A percentile compares a stretch with the other conserved stretches of the same genome.
These are phyloP conservation scores for Andrena cerasifolii DNA, from an alignment of 1,140 invertebrate species.

Conservation along the genomic window DNA sequence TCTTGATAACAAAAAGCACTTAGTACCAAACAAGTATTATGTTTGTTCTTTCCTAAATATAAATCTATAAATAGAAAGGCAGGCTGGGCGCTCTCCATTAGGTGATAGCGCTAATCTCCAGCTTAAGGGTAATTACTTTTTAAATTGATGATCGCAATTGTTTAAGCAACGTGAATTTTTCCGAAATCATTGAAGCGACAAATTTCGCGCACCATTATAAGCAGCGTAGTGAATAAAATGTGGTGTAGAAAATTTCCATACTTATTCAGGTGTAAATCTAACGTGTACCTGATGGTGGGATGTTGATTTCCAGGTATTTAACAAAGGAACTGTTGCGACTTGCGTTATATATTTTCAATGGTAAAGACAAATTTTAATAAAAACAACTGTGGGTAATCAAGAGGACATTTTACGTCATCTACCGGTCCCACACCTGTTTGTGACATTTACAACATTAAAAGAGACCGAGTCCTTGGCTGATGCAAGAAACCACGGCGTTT, in stretches of 20 bases:
- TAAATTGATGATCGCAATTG: too few species aligned
- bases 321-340: neutral
- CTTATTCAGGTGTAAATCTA: neutral
- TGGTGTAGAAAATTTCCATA: neutral
- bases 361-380: conserved; percentile 44
- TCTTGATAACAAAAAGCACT: neutral
- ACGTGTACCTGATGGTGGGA: neutral
- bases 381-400: conserved; percentile 68
- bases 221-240: too few species aligned
- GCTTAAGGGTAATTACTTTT: neutral
- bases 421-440: conserved; percentile 77
- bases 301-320: neutral
- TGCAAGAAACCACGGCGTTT: conserved; percentile 78
- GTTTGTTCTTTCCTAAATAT: too few species aligned
- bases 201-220: too few species aligned
- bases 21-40: too few species aligned
- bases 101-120: too few species aligned
- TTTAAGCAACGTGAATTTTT: too few species aligned
- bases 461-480: conserved; percentile 77
- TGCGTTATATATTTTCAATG: neutral
- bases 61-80: neutral
- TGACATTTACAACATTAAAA: conserved; percentile 70
- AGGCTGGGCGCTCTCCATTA: neutral
- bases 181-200: too few species aligned
- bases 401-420: conserved; percentile 79